These are phyloP conservation scores for Xiphorhynchus erythropygius DNA, from an alignment of 2,797 vertebrate genomes.

Conservation along the genomic window DNA sequence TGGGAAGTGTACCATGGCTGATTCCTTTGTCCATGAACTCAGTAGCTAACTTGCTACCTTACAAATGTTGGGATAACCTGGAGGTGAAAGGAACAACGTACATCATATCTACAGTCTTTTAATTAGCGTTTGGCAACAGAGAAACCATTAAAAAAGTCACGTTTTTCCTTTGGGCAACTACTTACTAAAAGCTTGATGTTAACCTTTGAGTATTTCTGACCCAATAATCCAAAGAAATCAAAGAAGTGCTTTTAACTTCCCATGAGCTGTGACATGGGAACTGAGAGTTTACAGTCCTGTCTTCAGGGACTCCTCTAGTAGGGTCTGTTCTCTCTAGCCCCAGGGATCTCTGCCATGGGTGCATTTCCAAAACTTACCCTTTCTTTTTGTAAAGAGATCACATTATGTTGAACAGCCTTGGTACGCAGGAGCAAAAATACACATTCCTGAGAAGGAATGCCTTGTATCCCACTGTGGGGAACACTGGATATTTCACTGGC, in stretches of 20 bases:
- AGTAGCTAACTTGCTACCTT: background rate
- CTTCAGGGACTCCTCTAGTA: background rate
- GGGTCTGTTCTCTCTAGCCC: background rate
- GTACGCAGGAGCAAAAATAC: background rate
- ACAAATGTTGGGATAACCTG: background rate
- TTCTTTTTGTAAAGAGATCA: background rate
- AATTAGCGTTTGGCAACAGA: background rate
- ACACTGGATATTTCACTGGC: background rate
- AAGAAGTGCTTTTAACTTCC: background rate
- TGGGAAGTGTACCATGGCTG: rapidly evolving
- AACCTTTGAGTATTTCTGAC: background rate
- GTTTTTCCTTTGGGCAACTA: background rate
- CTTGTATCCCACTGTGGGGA: background rate
- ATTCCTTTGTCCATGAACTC: background rate
- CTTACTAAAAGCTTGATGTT: background rate
- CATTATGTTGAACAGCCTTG: background rate
- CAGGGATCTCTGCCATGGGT: background rate
- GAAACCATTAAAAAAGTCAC: background rate
- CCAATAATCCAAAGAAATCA: background rate
- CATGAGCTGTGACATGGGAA: background rate
- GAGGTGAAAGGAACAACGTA: background rate
- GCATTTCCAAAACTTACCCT: background rate
- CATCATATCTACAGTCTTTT: background rate
- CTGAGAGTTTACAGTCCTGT: background rate
- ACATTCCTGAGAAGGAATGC: background rate